phyloP scores from a whole-genome alignment of 2,113 vertebrate species.

The Paracyprichromis sp. region DNA sequence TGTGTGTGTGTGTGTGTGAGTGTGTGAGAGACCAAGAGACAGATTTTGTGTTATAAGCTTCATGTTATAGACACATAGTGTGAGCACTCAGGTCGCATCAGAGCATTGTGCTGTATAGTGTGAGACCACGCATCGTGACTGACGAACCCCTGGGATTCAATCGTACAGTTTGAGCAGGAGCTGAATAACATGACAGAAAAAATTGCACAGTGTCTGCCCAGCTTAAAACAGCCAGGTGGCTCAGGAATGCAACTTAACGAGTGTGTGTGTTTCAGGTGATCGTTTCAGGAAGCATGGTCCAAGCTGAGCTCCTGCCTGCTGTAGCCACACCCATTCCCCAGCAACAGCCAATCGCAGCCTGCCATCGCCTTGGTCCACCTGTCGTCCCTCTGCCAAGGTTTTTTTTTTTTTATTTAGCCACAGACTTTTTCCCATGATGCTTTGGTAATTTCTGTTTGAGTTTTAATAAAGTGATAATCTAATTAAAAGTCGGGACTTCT shows the following conservation, averaged over 20 bases:
- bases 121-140: not conserved
- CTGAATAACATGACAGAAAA: not conserved
- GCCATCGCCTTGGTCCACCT: slow-evolving; percentile 26
- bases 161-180: not conserved
- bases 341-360: slow-evolving; percentile 51
- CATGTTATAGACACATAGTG: not conserved
- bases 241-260: not conserved
- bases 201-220: not conserved
- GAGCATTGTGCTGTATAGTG: not conserved
- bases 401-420: not conserved
- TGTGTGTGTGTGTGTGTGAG: no score
- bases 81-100: not conserved
- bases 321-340: slow-evolving; percentile 60
- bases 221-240: not conserved
- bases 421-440: not conserved
- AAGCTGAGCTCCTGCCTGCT: slow-evolving; percentile 73
- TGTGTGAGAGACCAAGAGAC: rapidly evolving
- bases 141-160: not conserved
- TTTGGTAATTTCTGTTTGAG: not conserved
- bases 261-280: slow-evolving; percentile 10
- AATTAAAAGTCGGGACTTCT: not conserved
- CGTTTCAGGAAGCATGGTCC: slow-evolving; percentile 82
- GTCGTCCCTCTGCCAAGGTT: slow-evolving; percentile 33
- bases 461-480: not conserved
- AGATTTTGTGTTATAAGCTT: not conserved